Conservation (phyloP, 37 sponge, comb jelly and placozoan species). For the Chondrilla cf. caribensis region DNA sequence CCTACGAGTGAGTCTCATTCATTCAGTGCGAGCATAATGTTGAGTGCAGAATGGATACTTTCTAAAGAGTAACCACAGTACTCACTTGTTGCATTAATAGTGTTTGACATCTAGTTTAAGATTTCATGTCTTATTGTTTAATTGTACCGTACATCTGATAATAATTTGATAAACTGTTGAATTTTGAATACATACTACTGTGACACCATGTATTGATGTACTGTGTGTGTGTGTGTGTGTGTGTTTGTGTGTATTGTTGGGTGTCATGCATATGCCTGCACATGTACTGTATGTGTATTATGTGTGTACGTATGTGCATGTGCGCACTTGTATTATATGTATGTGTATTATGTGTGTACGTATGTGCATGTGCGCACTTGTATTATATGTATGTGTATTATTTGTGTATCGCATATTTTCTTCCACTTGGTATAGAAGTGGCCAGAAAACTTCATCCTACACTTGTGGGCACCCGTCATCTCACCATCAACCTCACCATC, state of each 20-base stretch:
- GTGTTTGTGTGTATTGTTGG: too few relatives aligned
- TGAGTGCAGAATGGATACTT: too few relatives aligned
- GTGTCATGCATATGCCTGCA: neutral
- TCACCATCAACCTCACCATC: neutral
- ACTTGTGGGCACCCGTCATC: slow-evolving; percentile 27
- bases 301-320: slow-evolving; percentile 4
- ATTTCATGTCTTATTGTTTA: too few relatives aligned
- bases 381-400: neutral
- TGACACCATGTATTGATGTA: too few relatives aligned
- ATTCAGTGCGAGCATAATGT: neutral
- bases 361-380: neutral
- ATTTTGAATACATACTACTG: too few relatives aligned
- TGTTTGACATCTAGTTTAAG: too few relatives aligned
- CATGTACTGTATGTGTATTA: neutral
- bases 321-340: neutral
- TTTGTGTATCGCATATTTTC: neutral
- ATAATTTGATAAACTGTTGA: too few relatives aligned
- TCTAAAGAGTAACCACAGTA: too few relatives aligned
- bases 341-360: slow-evolving; percentile 3
- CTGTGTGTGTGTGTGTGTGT: too few relatives aligned
- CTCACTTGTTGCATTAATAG: too few relatives aligned
- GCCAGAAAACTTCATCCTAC: slow-evolving; percentile 34
- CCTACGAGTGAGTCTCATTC: slow-evolving; percentile 31
- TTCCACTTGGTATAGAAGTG: slow-evolving; percentile 22
- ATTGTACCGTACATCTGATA: too few relatives aligned